phyloP scores from a whole-genome alignment of 2,888 invertebrate species.

The Melipona beecheii region DNA sequence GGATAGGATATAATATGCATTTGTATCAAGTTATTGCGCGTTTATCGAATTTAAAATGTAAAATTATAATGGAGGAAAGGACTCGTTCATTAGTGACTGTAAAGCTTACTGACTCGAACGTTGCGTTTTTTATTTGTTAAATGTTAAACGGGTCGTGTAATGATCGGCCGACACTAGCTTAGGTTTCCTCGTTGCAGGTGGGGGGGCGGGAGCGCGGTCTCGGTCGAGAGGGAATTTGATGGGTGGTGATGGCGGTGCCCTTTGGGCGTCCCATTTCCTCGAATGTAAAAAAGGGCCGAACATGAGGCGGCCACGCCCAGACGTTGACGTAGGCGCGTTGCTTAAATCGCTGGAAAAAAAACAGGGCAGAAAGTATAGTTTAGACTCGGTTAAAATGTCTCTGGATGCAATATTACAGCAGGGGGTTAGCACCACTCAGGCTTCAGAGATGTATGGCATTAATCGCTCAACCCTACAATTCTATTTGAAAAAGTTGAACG shows the following conservation, averaged over 20 bases:
- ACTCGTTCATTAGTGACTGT: constrained; percentile 27
- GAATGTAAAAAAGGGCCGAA: constrained; percentile 79
- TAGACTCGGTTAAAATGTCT: constrained; percentile 84
- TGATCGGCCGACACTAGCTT: constrained; percentile 81
- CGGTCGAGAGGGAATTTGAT: constrained; percentile 77
- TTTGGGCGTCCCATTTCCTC: constrained; percentile 82
- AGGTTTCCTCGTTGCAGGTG: constrained; percentile 84
- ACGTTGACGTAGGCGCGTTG: constrained; percentile 82
- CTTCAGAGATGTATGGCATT: constrained; percentile 85
- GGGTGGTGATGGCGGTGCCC: constrained; percentile 75
- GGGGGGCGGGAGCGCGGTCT: constrained; percentile 82
- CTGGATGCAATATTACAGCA: constrained; percentile 85
- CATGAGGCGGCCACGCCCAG: constrained; percentile 76
- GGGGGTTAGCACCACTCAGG: constrained; percentile 85
- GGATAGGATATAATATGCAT: background rate
- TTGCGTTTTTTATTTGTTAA: constrained; percentile 65
- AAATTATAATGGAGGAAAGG: constrained; percentile 20
- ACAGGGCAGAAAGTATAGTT: constrained; percentile 84
- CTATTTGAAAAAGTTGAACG: constrained; percentile 86
- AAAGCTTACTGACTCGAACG: constrained; percentile 43
- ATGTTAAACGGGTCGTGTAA: constrained; percentile 72
- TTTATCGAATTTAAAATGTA: constrained; percentile 10
- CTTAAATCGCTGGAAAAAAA: constrained; percentile 82
- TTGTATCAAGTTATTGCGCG: constrained; percentile 4
- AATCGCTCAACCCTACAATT: constrained; percentile 86